A percentile compares a stretch with the other conserved stretches of the same genome.
phyloP scores from a whole-genome alignment of 1,140 invertebrate genomes.

The Muscidifurax raptorellus region DNA sequence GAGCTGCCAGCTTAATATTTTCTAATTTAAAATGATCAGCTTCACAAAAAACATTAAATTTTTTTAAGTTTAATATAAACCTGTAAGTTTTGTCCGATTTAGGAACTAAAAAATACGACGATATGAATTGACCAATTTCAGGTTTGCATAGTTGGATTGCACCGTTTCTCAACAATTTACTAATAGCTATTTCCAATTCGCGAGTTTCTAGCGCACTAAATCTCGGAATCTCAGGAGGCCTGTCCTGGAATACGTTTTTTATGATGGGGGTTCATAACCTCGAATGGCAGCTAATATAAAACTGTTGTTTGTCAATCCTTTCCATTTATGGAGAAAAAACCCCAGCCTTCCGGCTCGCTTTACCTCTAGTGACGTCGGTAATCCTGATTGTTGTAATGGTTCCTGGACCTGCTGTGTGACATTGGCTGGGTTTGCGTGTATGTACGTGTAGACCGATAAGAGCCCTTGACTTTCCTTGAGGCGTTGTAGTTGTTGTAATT shows the following conservation, averaged over 20 bases:
- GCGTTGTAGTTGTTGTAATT: constrained; percentile 38
- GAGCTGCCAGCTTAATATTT: not conserved
- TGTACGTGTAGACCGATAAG: not conserved
- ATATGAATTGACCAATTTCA: not conserved
- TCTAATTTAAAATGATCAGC: constrained; percentile 26
- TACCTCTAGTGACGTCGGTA: not conserved
- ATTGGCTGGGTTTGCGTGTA: not conserved
- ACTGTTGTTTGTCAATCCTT: constrained; percentile 32
- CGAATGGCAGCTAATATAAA: constrained; percentile 47
- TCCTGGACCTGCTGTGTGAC: not conserved
- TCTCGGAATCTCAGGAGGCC: not conserved
- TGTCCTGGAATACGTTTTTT: not conserved
- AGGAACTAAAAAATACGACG: not conserved
- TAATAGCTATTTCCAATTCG: not conserved
- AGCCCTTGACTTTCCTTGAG: constrained; percentile 4
- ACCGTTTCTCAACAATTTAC: not conserved
- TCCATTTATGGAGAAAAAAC: constrained; percentile 38
- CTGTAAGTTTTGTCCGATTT: constrained; percentile 26
- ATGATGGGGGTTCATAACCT: constrained; percentile 38
- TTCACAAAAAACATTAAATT: constrained; percentile 2
- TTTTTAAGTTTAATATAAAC: constrained; percentile 25
- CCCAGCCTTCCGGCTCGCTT: constrained; percentile 41
- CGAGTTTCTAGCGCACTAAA: constrained; percentile 13
- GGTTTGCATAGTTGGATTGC: not conserved
- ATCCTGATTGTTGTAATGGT: not conserved